phyloP scores from a whole-genome alignment of 2,888 invertebrate genomes.

The Sesia bembeciformis region DNA sequence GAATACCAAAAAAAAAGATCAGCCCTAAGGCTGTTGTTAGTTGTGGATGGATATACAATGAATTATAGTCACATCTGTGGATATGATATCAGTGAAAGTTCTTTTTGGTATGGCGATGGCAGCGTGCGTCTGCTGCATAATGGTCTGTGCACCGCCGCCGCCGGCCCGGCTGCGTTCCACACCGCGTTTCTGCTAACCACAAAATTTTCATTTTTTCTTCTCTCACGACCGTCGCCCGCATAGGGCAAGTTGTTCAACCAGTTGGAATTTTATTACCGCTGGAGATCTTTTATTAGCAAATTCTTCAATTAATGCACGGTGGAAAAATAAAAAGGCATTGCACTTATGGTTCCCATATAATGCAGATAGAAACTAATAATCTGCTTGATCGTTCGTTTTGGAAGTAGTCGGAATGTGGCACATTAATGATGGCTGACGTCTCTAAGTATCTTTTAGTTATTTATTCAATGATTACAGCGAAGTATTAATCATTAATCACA shows the following conservation, averaged over 20 bases:
- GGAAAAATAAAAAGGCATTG: not conserved
- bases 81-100: not conserved
- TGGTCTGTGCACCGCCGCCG: constrained; percentile 6
- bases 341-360: not conserved
- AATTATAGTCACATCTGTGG: too few species aligned
- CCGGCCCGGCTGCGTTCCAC: constrained; percentile 3
- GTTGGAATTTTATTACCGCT: constrained; percentile 43
- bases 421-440: too few species aligned
- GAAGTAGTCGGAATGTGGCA: too few species aligned
- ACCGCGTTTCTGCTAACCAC: constrained; percentile 38
- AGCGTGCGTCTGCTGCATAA: constrained; percentile 15
- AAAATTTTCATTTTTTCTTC: constrained; percentile 41
- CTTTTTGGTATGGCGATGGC: constrained; percentile 1
- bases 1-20: too few species aligned
- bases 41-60: too few species aligned
- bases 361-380: not conserved
- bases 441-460: too few species aligned
- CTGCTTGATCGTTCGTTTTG: too few species aligned
- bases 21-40: too few species aligned
- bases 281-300: constrained; percentile 23
- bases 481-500: too few species aligned
- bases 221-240: constrained; percentile 42
- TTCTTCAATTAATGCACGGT: constrained; percentile 15
- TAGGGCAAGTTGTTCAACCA: constrained; percentile 29
- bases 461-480: too few species aligned